phyloP scores from a whole-genome alignment of 92 coral and sea anemone genomes.

The Virgularia gustaviana region DNA sequence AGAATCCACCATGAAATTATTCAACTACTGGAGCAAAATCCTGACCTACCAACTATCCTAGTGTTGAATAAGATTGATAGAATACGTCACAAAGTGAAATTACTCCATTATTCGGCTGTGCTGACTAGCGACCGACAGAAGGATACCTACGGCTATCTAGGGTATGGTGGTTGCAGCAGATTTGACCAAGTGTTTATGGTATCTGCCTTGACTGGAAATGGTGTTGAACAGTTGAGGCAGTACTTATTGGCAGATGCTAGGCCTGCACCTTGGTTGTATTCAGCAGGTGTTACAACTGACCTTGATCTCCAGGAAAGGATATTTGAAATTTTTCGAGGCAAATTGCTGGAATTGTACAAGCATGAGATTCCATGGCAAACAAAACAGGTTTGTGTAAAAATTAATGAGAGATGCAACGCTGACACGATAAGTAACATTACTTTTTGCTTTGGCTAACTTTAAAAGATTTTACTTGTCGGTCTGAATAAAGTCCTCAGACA shows the following conservation, averaged over 20 bases:
- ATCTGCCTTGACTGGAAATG: slow-evolving; percentile 83
- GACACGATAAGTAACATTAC: too few species aligned
- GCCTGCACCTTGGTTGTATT: slow-evolving; percentile 68
- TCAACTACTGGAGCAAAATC: slow-evolving; percentile 47
- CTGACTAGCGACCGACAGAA: slow-evolving; percentile 73
- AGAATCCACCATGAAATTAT: slow-evolving; percentile 73
- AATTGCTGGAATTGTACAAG: slow-evolving; percentile 73
- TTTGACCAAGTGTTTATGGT: slow-evolving; percentile 88
- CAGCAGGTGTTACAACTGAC: slow-evolving; percentile 68
- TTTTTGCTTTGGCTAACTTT: too few species aligned
- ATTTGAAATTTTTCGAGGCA: slow-evolving; percentile 82
- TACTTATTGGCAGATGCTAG: slow-evolving; percentile 66
- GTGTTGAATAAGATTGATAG: slow-evolving; percentile 78
- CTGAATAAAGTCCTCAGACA: too few species aligned
- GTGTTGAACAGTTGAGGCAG: slow-evolving; percentile 66
- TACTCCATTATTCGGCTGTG: slow-evolving; percentile 64
- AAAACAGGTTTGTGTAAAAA: slow-evolving; percentile 67
- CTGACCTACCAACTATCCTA: slow-evolving; percentile 63
- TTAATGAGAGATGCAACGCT: too few species aligned
- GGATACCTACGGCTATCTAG: slow-evolving; percentile 77
- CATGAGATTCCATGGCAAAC: slow-evolving; percentile 99
- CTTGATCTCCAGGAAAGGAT: slow-evolving; percentile 66
- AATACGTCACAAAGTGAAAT: slow-evolving; percentile 61
- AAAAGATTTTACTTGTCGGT: too few species aligned
- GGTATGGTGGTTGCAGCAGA: slow-evolving; percentile 74